Evolutionary conservation across 1,140 invertebrate species (phyloP), one percentile per base, ranked within the genome.

Genomic region (Tribolium madens): DNA sequence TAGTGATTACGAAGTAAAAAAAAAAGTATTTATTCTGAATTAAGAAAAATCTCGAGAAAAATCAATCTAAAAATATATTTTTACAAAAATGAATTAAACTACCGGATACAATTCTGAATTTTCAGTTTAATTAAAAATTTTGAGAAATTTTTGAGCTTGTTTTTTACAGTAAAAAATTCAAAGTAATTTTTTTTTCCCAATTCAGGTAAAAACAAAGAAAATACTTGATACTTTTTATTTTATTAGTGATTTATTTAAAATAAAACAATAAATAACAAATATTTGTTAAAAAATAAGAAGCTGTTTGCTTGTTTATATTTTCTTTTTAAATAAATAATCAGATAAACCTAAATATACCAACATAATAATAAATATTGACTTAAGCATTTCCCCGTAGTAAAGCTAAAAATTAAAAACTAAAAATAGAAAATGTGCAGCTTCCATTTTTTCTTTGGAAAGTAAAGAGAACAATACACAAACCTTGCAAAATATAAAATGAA

Each of bases 401-500:
- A 69, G 21, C 14, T 69, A 42, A 3, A 14, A 33, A 36, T 36
- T 36, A 69, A n/a, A 64, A 31, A 64, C 9, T 64, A 64, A 64
- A 64, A 64, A 64, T n/a, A 33, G 3, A 64, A 64, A 50, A 42
- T 42, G 13, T 14, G 48, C 52, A 57, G 14, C 5, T 57, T 57
- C 9, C 17, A 57, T 1, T 57, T 57, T 57, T 57, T 57, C 52
- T 57, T 57, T n/a, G 17, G 10, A 21, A 64, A 9, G 36, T 42
- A 42, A 42, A 31, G 21, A 64, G 21, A 13, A 64, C 57, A 64
- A 64, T 64, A 13, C 57, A 33, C 57, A 31, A 72, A 72, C 50
- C 70, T 46, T 72, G 70, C 70, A 21, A 52, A 26, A 72, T 52
- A 21, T 52, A 12, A 17, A 72, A 52, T 52, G 50, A 72, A 71